Evolutionary conservation across 2,888 invertebrate genomes (phyloP), one percentile per base, ranked within the genome.

Genomic region (Tetragonisca angustula): DNA sequence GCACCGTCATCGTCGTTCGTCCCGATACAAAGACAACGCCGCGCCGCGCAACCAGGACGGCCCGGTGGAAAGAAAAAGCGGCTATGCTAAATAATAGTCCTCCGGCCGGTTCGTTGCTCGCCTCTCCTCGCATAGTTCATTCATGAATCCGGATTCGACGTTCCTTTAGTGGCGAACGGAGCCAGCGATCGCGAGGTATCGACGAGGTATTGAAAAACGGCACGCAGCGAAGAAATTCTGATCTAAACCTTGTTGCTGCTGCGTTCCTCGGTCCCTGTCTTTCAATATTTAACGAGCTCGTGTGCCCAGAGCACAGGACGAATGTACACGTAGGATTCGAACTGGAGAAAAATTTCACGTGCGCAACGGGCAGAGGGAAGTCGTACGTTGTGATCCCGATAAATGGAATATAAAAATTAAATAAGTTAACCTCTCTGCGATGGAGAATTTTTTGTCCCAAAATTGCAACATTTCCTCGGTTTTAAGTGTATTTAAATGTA

Each of bases 71-170:
- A 89, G 91, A 93, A 93, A 94, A 93, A 94, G 93, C 93, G 92
- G 93, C 94, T 94, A 94, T 93, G 94, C 93, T 93, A 94, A 94
- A 94, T 94, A 94, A 94, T 93, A 94, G 93, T 93, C 91, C 91
- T 89, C 79, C 88, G 83, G 87, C 84, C 89, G 90, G 89, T 89
- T 90, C 90, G 86, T 88, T 88, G 86, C 89, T 88, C 88, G 90
- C 71, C 81, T 90, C 72, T 73, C 72, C 91, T 88, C 90, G 90
- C 91, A 93, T 91, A 91, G 92, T 91, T 92, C 92, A 91, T 93
- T 94, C 94, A 94, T 92, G 91, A 92, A 86, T 90, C 87, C 84
- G 89, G 90, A 91, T 90, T 91, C 91, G 81, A 88, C 86, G 90
- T 88, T 87, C 90, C 90, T 90, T 91, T 85, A 85, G 88, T 80